Evolutionary conservation across 1,140 invertebrate species (phyloP).

Genomic region (Drosophila tani): DNA sequence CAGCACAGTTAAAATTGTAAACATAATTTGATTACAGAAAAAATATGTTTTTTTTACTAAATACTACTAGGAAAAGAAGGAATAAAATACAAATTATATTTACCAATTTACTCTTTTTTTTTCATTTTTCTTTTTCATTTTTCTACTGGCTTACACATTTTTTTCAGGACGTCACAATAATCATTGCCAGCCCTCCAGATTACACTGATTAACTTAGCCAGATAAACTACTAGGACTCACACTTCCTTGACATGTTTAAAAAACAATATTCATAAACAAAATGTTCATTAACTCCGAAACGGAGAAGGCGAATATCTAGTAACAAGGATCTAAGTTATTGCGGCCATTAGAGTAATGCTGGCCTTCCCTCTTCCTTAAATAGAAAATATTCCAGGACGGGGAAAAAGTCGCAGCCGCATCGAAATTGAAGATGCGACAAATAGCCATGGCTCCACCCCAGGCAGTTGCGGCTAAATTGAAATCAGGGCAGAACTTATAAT

Average conservation of each 20-base stretch:
- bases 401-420: constrained; percentile 34
- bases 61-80: no score
- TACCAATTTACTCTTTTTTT: no score
- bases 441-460: constrained; percentile 40
- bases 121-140: no score
- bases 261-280: constrained; percentile 73
- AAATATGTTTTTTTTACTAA: no score
- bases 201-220: background rate
- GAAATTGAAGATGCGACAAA: constrained; percentile 52
- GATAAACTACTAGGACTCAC: background rate
- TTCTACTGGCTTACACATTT: no score
- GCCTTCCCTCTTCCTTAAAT: constrained; percentile 25
- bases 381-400: constrained; percentile 8
- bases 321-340: constrained; percentile 17
- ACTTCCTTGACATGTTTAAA: constrained; percentile 56
- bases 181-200: background rate
- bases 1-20: no score
- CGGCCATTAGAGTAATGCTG: constrained; percentile 12
- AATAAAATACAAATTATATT: no score
- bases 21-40: no score
- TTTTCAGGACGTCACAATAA: background rate
- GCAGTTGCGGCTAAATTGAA: constrained; percentile 59
- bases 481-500: constrained; percentile 74
- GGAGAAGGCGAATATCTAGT: background rate
- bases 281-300: constrained; percentile 57